These are phyloP conservation scores for Calcarius lapponicus DNA, from an alignment of 2,797 vertebrate genomes.

Conservation along the genomic window DNA sequence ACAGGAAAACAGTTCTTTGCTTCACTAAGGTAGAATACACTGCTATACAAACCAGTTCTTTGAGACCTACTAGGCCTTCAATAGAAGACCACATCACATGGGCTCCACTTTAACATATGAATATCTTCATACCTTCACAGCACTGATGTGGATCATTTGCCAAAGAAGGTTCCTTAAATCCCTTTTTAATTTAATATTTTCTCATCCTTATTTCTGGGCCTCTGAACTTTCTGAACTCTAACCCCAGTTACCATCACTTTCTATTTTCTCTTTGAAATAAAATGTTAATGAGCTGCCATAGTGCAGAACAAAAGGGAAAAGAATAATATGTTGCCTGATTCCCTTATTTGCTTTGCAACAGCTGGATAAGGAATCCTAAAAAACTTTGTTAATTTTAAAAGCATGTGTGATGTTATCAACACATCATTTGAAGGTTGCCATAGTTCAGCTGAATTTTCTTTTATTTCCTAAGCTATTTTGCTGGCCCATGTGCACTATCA, in stretches of 20 bases:
- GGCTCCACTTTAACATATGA: neutral
- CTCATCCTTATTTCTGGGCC: neutral
- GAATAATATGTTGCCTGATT: neutral
- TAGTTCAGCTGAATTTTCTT: neutral
- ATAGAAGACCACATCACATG: neutral
- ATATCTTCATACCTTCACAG: neutral
- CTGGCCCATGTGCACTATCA: neutral
- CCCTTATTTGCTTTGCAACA: neutral
- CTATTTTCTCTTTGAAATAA: neutral
- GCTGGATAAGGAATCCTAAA: neutral
- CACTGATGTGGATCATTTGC: neutral
- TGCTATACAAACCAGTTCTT: neutral
- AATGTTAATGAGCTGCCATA: neutral
- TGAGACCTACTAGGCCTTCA: neutral
- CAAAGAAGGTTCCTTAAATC: neutral
- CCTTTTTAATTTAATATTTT: neutral
- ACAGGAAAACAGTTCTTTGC: neutral
- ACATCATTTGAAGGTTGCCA: accelerated
- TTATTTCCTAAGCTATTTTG: neutral
- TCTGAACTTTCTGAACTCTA: neutral
- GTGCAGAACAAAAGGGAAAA: neutral
- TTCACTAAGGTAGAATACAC: neutral
- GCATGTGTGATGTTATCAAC: neutral
- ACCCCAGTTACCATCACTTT: neutral
- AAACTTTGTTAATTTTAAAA: neutral